Conservation (phyloP, 2,888 invertebrate species). For the Anthophora plumipes region DNA sequence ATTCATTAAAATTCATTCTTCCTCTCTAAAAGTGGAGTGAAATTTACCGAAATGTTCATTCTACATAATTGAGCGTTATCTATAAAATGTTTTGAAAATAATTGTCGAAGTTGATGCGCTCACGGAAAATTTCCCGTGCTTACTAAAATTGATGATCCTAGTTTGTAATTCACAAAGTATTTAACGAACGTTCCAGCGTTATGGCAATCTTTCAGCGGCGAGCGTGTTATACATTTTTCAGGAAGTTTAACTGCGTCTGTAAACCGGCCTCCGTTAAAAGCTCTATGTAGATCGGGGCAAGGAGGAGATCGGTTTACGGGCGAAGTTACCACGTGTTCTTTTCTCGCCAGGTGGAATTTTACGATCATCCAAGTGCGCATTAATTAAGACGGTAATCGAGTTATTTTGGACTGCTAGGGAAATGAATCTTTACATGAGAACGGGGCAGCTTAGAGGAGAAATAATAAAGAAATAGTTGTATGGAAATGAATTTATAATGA, state of each 20-base stretch:
- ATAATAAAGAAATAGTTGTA: neutral
- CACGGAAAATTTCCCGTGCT: too few relatives aligned
- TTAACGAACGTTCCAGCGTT: neutral
- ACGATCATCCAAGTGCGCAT: conserved; percentile 38
- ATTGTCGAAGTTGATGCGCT: too few relatives aligned
- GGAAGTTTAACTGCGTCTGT: conserved; percentile 12
- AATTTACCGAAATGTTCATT: too few relatives aligned
- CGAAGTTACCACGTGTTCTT: conserved; percentile 16
- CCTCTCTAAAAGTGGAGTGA: too few relatives aligned
- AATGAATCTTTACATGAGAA: neutral
- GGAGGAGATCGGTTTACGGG: conserved; percentile 34
- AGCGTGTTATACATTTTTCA: neutral
- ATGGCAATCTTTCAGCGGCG: neutral
- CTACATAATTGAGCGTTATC: too few relatives aligned
- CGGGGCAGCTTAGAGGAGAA: neutral
- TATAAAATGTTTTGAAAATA: too few relatives aligned
- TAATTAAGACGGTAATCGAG: conserved; percentile 43
- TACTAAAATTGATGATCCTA: too few relatives aligned
- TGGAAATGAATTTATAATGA: neutral
- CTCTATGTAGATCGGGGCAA: neutral
- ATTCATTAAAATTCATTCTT: too few relatives aligned
- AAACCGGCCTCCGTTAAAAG: conserved; percentile 20
- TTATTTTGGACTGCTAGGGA: conserved; percentile 19
- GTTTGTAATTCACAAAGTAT: too few relatives aligned
- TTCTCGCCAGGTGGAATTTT: conserved; percentile 9